Percentiles rank a stretch among this genome's conserved stretches.
Evolutionary conservation across 2,888 invertebrate genomes (phyloP).

Genomic region (Drosophila prostipennis): DNA sequence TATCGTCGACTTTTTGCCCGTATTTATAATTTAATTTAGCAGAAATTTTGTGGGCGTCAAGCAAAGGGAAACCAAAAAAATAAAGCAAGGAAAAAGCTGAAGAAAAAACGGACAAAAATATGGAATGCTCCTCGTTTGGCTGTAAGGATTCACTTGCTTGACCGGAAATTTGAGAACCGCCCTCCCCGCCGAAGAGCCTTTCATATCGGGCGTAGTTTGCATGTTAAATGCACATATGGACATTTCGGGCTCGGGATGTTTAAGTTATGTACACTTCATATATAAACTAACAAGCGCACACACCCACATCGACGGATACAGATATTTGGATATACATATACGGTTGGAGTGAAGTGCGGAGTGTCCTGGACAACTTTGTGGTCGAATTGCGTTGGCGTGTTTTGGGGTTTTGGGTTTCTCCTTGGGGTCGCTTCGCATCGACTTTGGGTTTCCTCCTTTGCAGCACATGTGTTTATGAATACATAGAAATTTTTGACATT

Average conservation of each 20-base stretch:
- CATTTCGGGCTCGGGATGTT: constrained; percentile 54
- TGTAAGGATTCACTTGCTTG: constrained; percentile 76
- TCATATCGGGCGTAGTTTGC: constrained; percentile 58
- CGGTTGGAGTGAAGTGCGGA: constrained; percentile 20
- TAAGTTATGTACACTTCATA: constrained; percentile 62
- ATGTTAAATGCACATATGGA: constrained; percentile 74
- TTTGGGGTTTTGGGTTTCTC: constrained; percentile 52
- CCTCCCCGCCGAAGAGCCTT: constrained; percentile 44
- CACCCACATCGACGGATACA: constrained; percentile 5
- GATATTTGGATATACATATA: constrained; percentile 17
- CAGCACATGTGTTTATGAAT: constrained; percentile 72
- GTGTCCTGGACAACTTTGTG: constrained; percentile 56
- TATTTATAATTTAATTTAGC: constrained; percentile 80
- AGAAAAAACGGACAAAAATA: constrained; percentile 45
- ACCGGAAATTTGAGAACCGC: constrained; percentile 71
- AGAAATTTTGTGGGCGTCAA: constrained; percentile 77
- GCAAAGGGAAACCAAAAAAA: constrained; percentile 58
- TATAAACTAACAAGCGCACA: constrained; percentile 34
- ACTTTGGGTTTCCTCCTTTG: constrained; percentile 21
- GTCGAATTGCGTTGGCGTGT: constrained; percentile 74
- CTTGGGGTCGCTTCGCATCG: constrained; percentile 43
- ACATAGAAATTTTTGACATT: constrained; percentile 69
- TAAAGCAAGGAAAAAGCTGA: constrained; percentile 38
- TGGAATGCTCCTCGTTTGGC: constrained; percentile 40
- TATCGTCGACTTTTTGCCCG: constrained; percentile 72